These are phyloP conservation scores for Porites evermanni DNA, from an alignment of 92 coral and sea anemone genomes.

Conservation along the genomic window DNA sequence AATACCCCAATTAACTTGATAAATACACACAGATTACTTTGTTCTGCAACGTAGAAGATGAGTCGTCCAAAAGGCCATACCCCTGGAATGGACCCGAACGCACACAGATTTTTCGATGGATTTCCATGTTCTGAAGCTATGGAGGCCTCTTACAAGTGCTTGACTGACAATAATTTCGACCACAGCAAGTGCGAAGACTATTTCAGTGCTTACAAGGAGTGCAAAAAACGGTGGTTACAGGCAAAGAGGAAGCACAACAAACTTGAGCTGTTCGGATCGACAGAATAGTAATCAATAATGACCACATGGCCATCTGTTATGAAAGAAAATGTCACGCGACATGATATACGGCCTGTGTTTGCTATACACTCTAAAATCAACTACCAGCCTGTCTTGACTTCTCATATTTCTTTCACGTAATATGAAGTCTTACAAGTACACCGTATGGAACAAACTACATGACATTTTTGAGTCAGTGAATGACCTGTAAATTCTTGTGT, in stretches of 20 bases:
- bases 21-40: background rate
- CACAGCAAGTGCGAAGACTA: slow-evolving; percentile 34
- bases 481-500: no score
- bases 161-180: slow-evolving; percentile 26
- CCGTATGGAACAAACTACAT: no score
- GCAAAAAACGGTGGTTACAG: slow-evolving; percentile 28
- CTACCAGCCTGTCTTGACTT: no score
- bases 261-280: background rate
- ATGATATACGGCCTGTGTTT: no score
- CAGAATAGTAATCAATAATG: background rate
- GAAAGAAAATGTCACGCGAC: no score
- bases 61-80: slow-evolving; percentile 43
- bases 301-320: no score
- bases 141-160: slow-evolving; percentile 35
- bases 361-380: no score
- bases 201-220: slow-evolving; percentile 34
- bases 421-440: no score
- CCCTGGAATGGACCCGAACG: slow-evolving; percentile 48
- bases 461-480: no score
- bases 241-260: slow-evolving; percentile 24
- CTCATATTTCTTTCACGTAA: no score
- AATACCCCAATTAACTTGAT: background rate
- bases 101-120: slow-evolving; percentile 52
- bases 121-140: slow-evolving; percentile 31
- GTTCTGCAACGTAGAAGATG: background rate